Conservation (phyloP, 2,888 invertebrate species). For the Odontothrips loti region DNA sequence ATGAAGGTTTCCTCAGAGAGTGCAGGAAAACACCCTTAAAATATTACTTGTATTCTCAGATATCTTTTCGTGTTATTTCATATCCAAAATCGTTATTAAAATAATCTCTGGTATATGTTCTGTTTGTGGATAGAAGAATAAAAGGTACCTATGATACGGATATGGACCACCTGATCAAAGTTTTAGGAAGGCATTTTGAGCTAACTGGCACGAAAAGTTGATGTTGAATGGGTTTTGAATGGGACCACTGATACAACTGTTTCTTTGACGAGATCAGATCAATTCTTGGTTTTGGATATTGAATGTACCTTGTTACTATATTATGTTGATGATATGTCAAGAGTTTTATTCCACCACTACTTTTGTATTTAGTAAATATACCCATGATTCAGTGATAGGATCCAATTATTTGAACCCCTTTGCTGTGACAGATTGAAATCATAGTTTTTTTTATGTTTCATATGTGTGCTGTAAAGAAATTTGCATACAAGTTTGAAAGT, state of each 20-base stretch:
- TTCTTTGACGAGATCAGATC: neutral
- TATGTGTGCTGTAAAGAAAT: neutral
- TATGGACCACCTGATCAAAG: no score
- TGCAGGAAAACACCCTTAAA: neutral
- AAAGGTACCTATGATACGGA: no score
- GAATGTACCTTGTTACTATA: neutral
- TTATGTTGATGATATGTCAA: neutral
- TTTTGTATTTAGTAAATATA: neutral
- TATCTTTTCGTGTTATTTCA: neutral
- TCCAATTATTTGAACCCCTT: neutral
- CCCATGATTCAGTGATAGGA: neutral
- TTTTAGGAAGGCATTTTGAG: no score
- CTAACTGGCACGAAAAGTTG: neutral
- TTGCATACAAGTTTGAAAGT: neutral
- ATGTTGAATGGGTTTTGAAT: neutral
- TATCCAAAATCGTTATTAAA: no score
- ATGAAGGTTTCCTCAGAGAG: no score
- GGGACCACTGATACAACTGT: conserved; percentile 20
- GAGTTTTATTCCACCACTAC: neutral
- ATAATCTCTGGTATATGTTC: no score
- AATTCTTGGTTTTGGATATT: neutral
- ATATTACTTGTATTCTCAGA: neutral
- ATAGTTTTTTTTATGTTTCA: neutral
- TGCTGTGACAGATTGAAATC: neutral
- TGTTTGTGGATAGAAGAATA: no score